Conservation (phyloP, 2,888 invertebrate genomes). For the Parnassius smintheus region DNA sequence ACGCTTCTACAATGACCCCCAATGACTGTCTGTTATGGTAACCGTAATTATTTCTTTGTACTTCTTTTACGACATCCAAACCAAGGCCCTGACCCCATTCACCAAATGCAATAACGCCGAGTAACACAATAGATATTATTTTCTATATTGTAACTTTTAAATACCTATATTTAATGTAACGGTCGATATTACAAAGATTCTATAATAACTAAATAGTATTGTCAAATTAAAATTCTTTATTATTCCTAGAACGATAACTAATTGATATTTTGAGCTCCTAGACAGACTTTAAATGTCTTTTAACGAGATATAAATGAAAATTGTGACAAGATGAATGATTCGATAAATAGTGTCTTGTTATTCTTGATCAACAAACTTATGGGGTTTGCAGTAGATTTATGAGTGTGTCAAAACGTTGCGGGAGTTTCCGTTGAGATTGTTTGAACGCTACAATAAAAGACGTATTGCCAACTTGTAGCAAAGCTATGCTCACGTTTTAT, state of each 20-base stretch:
- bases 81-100: no score
- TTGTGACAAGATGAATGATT: constrained; percentile 19
- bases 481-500: background rate
- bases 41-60: no score
- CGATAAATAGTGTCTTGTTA: constrained; percentile 21
- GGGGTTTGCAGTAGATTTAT: constrained; percentile 17
- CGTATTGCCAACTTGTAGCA: background rate
- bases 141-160: no score
- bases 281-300: constrained; percentile 13
- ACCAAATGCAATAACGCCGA: no score
- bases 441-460: background rate
- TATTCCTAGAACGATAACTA: constrained; percentile 19
- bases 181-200: constrained; percentile 9
- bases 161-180: background rate
- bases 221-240: constrained; percentile 17
- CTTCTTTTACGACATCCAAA: no score
- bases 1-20: no score
- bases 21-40: no score
- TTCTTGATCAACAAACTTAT: constrained; percentile 3
- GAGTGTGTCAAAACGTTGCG: constrained; percentile 11
- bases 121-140: no score
- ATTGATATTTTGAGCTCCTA: constrained; percentile 18
- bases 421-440: constrained; percentile 30
- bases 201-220: constrained; percentile 14
- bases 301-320: constrained; percentile 12